phyloP scores from a whole-genome alignment of 2,797 vertebrate genomes.

The Neopelma chrysocephalum region DNA sequence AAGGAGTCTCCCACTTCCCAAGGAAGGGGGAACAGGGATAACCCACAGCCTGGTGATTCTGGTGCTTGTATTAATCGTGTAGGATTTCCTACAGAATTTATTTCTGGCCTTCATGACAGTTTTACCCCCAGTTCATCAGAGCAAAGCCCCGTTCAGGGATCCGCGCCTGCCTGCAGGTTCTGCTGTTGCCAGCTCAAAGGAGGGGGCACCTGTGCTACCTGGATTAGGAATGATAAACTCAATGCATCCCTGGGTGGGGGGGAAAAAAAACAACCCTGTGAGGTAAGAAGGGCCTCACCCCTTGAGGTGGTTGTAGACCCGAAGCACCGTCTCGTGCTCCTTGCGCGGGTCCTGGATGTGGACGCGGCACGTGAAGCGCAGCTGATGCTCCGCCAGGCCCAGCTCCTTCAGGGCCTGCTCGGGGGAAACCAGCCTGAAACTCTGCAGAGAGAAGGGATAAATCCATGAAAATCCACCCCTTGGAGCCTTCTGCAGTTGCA shows the following conservation, averaged over 20 bases:
- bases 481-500: fast-evolving
- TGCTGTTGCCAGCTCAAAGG: background rate
- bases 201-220: background rate
- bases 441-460: slow-evolving; percentile 68
- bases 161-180: fast-evolving
- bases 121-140: background rate
- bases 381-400: slow-evolving; percentile 92
- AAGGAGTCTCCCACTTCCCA: background rate
- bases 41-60: no score
- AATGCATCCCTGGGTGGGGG: background rate
- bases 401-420: slow-evolving; percentile 96
- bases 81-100: background rate
- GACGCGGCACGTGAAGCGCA: slow-evolving; percentile 94
- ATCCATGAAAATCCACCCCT: fast-evolving
- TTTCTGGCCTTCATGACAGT: background rate
- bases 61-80: fast-evolving
- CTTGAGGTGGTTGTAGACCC: slow-evolving; percentile 91
- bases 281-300: slow-evolving; percentile 70
- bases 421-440: slow-evolving; percentile 88
- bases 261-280: fast-evolving
- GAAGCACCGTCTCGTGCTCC: slow-evolving; percentile 86
- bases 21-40: background rate
- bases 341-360: slow-evolving; percentile 92
- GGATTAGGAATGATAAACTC: fast-evolving
- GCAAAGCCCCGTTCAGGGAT: background rate